These are phyloP conservation scores for Eupithecia abbreviata DNA, from an alignment of 2,888 invertebrate species.

Conservation along the genomic window DNA sequence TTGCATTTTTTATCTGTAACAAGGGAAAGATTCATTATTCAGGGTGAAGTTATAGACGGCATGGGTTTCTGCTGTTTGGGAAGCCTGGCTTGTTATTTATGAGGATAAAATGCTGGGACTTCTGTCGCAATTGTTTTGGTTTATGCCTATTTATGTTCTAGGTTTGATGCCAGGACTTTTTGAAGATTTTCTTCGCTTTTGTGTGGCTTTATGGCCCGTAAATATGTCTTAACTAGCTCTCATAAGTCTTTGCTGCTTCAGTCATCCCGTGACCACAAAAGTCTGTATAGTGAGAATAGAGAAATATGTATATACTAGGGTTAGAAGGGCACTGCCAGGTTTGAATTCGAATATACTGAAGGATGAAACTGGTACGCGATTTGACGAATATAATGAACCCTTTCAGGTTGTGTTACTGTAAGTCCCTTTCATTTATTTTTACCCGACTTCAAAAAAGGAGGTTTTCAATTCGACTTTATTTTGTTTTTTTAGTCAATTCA, in stretches of 20 bases:
- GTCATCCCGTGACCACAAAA: not conserved
- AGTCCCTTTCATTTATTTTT: too few species aligned
- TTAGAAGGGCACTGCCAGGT: not conserved
- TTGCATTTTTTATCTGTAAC: conserved; percentile 79
- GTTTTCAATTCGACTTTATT: too few species aligned
- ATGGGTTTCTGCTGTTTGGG: conserved; percentile 16
- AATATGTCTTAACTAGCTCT: not conserved
- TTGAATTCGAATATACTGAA: not conserved
- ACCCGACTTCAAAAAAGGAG: too few species aligned
- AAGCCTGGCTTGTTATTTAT: conserved; percentile 20
- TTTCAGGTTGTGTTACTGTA: not conserved
- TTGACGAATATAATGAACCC: not conserved
- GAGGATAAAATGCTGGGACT: conserved; percentile 5
- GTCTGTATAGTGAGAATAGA: not conserved
- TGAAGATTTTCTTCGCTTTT: not conserved
- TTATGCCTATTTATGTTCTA: not conserved
- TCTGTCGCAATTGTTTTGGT: conserved; percentile 6
- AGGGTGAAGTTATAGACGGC: conserved; percentile 22
- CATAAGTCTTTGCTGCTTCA: not conserved
- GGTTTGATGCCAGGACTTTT: conserved; percentile 4
- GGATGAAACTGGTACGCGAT: not conserved
- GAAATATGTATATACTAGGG: not conserved
- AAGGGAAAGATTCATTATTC: conserved; percentile 48
- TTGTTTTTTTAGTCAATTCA: too few species aligned
- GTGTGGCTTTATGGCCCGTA: not conserved